Evolutionary conservation across 2,797 vertebrate genomes (phyloP), one percentile per base, ranked within the genome.

Genomic region (Peromyscus attwateri): DNA sequence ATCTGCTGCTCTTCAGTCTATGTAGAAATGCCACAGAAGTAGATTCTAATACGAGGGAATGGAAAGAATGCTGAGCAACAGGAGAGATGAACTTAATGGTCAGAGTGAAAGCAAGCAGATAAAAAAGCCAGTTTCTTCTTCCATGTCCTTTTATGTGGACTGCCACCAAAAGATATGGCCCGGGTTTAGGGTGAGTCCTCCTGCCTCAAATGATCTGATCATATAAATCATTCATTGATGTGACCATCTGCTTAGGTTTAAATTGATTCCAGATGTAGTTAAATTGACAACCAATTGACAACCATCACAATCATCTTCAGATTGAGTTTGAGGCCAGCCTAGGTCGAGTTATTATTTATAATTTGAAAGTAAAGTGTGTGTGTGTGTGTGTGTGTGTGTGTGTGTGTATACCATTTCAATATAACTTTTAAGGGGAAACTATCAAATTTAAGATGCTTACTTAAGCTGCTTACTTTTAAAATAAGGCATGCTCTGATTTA

Each of bases 391-490:
- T 68, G 6, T 16, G 34, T 68, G 13, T 68, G 31, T 34, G 6
- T 68, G 64, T 16, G 31, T 31, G 66, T 29, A 3, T 2, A 87
- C 37, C 21, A 12, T 40, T 93, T 87, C 62, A 52, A 60, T 77
- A 49, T 19, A 25, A 62, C 21, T 84, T 90, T 71, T 93, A 91
- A 57, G 43, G 71, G 66, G 71, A 85, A 91, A 62, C n/a, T n/a
- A 75, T 64, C 9, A 92, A 92, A 83, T 60, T 3, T 60, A 89
- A 94, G 34, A 19, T 43, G 57, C 37, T 52, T 16, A 16, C 10
- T 94, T 89, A 89, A 94, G 37, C 16, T 43, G 57, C 37, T 52
- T 16, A 12, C 10, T 94, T 89, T 84, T 19, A 37, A 73, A 94
- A 87, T 84, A 55, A 89, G 49, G 43, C 10, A 57, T 83, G 77